A percentile compares a stretch with the other conserved stretches of the same genome.
These are phyloP conservation scores for Galeopterus variegatus DNA, from an alignment of 2,113 vertebrate species.

Conservation along the genomic window DNA sequence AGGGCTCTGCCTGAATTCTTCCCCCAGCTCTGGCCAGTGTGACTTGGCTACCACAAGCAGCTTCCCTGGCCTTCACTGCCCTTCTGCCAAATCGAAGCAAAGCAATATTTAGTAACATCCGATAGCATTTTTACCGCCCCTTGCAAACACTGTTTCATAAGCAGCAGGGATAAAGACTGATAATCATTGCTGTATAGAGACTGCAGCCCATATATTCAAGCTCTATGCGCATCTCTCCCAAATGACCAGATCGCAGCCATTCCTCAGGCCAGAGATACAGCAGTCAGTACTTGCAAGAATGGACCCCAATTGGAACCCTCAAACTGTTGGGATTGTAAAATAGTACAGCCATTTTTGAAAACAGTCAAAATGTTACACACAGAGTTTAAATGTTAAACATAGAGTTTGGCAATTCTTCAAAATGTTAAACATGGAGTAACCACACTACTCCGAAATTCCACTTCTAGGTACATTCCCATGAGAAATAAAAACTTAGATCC, in stretches of 20 bases:
- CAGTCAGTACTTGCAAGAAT: not conserved
- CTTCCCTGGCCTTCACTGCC: not conserved
- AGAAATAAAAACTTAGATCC: not conserved
- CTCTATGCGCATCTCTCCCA: not conserved
- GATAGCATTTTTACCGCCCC: not conserved
- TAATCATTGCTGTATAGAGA: not conserved
- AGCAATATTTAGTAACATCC: not conserved
- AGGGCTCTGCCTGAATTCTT: not conserved
- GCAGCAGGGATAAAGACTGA: not conserved
- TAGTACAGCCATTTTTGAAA: not conserved
- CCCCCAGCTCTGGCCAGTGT: not conserved
- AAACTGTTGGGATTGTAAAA: not conserved
- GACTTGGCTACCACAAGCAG: not conserved
- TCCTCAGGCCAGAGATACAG: not conserved
- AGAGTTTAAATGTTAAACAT: not conserved
- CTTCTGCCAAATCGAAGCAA: conserved; percentile 29
- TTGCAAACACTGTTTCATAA: not conserved
- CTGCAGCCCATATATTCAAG: not conserved
- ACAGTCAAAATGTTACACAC: not conserved
- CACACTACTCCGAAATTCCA: not conserved
- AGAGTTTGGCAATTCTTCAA: not conserved
- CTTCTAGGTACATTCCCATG: not conserved
- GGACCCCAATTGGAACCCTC: not conserved
- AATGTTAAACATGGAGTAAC: not conserved
- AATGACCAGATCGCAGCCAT: not conserved